Conservation (phyloP, 2,797 vertebrate genomes). For the Oreochromis grahami region DNA sequence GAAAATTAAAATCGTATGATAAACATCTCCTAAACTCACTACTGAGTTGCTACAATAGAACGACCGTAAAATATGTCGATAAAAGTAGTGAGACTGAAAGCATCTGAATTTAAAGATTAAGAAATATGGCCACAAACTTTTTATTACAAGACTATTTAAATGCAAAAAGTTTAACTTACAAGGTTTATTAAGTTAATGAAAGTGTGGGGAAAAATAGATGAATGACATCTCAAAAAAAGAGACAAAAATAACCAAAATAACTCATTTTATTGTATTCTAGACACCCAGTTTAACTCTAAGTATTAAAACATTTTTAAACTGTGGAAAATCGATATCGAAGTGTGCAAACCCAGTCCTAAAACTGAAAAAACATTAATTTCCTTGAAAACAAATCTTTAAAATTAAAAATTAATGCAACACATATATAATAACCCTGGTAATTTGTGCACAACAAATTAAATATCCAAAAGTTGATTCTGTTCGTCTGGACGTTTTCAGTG, state of each 20-base stretch:
- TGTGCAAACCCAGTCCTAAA: neutral
- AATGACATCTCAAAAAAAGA: neutral
- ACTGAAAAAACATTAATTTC: neutral
- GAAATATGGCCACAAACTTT: neutral
- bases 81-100: neutral
- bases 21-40: neutral
- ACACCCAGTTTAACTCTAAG: neutral
- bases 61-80: neutral
- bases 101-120: neutral
- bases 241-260: neutral
- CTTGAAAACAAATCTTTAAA: neutral
- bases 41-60: neutral
- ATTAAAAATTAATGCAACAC: neutral
- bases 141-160: neutral
- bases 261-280: neutral
- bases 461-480: neutral
- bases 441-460: neutral
- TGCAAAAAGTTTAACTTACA: neutral
- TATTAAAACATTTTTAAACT: neutral
- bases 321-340: rapidly evolving
- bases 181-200: neutral
- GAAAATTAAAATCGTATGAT: rapidly evolving
- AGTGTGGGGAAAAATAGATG: rapidly evolving
- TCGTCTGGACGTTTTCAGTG: neutral
- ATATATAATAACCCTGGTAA: neutral